Conservation (phyloP, 2,888 invertebrate species). For the Lithophane semibrunnea region DNA sequence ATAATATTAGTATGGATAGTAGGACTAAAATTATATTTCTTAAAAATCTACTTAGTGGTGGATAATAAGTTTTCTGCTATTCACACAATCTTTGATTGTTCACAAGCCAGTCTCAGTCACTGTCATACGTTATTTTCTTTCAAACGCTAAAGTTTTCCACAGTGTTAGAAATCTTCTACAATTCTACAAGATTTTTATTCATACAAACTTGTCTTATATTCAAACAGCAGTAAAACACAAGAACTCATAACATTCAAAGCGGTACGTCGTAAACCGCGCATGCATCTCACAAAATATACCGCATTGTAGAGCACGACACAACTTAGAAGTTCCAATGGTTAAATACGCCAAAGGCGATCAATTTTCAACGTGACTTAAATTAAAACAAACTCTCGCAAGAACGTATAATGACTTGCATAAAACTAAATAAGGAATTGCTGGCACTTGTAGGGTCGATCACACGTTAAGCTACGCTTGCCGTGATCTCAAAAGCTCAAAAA, state of each 20-base stretch:
- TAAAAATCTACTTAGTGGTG: no score
- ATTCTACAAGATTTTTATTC: neutral
- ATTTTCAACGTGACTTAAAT: neutral
- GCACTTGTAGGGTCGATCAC: neutral
- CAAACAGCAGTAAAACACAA: slow-evolving; percentile 34
- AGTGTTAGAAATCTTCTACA: no score
- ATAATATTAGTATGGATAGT: no score
- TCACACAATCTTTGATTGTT: no score
- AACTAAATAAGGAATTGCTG: neutral
- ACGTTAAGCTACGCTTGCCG: neutral
- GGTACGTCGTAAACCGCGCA: slow-evolving; percentile 35
- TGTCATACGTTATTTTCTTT: no score
- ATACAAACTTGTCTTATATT: slow-evolving; percentile 6
- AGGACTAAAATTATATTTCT: no score
- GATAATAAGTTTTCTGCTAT: no score
- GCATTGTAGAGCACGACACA: neutral
- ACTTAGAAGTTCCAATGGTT: neutral
- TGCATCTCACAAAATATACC: slow-evolving; percentile 41
- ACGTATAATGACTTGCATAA: neutral
- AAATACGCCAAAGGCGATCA: neutral
- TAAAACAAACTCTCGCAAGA: neutral
- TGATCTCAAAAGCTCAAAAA: neutral
- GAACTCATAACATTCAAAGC: slow-evolving; percentile 49
- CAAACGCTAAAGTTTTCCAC: no score
- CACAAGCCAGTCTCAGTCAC: no score